Base-by-base conservation (phyloP, 2,888 invertebrate species). In the Hemicrepidius hirtus region DNA sequence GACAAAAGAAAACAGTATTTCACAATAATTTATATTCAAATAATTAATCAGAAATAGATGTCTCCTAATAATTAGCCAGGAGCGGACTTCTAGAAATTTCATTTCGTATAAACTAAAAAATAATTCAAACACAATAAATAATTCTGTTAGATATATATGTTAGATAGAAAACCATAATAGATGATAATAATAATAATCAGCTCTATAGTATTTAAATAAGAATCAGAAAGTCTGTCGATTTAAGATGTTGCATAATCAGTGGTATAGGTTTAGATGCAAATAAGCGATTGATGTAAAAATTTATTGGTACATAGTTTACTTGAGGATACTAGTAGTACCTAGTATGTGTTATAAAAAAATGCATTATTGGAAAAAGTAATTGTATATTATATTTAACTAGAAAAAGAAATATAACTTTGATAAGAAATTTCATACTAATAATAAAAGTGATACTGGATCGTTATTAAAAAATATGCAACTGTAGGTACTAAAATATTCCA, bases 1-100 rank as follows among this genome's bases (percentile, higher is more conserved):
- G 28, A 62, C 18, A 62, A 62, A 55, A n/a, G n/a, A 12, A 32
- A 62, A 44, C 44, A 62, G 44, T 62, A 62, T 62, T 62, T 28
- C 13, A 28, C 62, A 62, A 62, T 62, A 60, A 40, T 13, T 28
- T 9, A n/a, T n/a, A n/a, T n/a, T n/a, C n/a, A n/a, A n/a, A n/a
- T n/a, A 20, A 55, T 35, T 57, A 35, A 35, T 10, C 18, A 1
- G n/a, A 57, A 57, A 57, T 57, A 57, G 13, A 20, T 62, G 44
- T 44, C 20, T 21, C 9, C 20, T 18, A 62, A 44, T 41, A 13
- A 28, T 44, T 44, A 44, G 41, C 40, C 62, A 62, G 40, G 62
- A 62, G 62, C 62, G 59, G 59, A 18, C 55, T 18, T 55, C 32
- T 18, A 5, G 13, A n/a, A n/a, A n/a, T n/a, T n/a, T n/a, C n/a